Conservation (phyloP, 2,888 invertebrate genomes). For the Prosapia bicincta region DNA sequence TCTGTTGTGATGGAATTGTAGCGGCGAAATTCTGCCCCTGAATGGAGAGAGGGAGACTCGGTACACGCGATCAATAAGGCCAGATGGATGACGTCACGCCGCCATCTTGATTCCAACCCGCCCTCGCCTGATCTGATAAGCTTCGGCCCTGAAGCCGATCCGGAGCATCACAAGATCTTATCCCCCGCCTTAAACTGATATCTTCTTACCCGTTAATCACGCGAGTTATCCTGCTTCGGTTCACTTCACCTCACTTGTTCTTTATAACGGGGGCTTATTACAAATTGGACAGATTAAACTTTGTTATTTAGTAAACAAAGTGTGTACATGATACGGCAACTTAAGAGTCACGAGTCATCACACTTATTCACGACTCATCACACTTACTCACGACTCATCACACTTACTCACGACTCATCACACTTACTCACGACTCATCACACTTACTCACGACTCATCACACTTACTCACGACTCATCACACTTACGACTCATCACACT, state of each 20-base stretch:
- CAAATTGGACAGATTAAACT: neutral
- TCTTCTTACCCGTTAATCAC: neutral
- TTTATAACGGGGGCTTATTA: neutral
- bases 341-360: no score
- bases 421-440: no score
- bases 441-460: no score
- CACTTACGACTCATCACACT: no score
- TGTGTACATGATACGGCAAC: no score
- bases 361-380: no score
- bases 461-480: no score
- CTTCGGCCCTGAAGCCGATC: neutral
- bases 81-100: constrained; percentile 25
- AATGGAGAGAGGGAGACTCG: neutral
- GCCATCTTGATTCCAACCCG: constrained; percentile 22
- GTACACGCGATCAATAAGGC: constrained; percentile 16
- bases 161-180: neutral
- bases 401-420: no score
- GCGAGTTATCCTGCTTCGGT: neutral
- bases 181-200: neutral
- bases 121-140: constrained; percentile 19
- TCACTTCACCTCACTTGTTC: neutral
- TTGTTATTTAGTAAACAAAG: no score
- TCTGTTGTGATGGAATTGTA: neutral
- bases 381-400: no score
- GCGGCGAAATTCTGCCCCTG: neutral